Base-by-base conservation (phyloP, 2,888 invertebrate species). In the Drosophila nigricruria region DNA sequence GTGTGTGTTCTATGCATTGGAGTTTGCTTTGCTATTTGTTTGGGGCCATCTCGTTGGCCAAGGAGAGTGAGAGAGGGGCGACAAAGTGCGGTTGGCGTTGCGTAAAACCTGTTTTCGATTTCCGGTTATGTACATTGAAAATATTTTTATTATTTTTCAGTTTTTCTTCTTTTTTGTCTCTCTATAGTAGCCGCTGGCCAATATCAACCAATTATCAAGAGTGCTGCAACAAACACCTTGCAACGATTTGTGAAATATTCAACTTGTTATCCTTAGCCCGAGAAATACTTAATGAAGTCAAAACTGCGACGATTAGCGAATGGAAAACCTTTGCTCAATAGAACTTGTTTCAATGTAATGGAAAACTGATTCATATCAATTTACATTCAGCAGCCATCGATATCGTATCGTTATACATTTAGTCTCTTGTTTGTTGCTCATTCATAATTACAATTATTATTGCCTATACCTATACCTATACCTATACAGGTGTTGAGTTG, bases 401-500 rank as follows among this genome's bases (percentile, higher is more conserved):
- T n/a, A n/a, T n/a, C n/a, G n/a, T n/a, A n/a, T n/a, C n/a, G n/a
- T n/a, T n/a, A n/a, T n/a, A n/a, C 40, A 18, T 18, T 23, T 45
- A 45, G 25, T n/a, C 45, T n/a, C n/a, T 1, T n/a, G 40, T 47
- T 16, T 47, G 27, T 2, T 27, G 9, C 45, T 18, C 47, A 47
- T 47, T 47, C 27, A 18, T 47, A 47, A 47, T 30, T 47, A 10
- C 30, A 45, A n/a, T 45, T n/a, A 27, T 25, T 45, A 9, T 27
- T 45, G 45, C 9, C n/a, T 9, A n/a, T n/a, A n/a, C n/a, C n/a
- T n/a, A n/a, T n/a, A n/a, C n/a, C n/a, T n/a, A n/a, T n/a, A n/a
- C n/a, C n/a, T n/a, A n/a, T n/a, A n/a, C 54, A 76, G 75, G 60
- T 75, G 75, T 49, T 67, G 67, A 73, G 60, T 77, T 69, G 65